Conservation (phyloP, 37 sponge, comb jelly and placozoan species). For the Halichondria panicea region DNA sequence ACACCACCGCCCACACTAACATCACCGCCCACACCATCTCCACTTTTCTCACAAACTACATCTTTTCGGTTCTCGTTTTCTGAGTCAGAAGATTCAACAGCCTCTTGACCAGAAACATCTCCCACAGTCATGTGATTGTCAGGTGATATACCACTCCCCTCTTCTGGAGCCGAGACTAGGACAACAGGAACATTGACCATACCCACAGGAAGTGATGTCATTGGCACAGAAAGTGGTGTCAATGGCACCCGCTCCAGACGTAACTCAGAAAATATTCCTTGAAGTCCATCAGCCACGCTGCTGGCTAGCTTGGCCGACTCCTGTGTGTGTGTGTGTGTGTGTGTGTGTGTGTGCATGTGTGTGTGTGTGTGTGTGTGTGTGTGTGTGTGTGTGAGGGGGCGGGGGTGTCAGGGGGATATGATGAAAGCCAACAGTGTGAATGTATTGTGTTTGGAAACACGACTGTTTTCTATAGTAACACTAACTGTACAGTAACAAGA, state of each 20-base stretch:
- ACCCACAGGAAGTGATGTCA: neutral
- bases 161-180: slow-evolving; percentile 10
- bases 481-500: no score
- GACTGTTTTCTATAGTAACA: no score
- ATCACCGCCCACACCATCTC: no score
- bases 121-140: slow-evolving; percentile 2
- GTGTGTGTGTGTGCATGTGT: no score
- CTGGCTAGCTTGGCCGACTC: slow-evolving; percentile 27
- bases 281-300: slow-evolving; percentile 28
- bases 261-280: slow-evolving; percentile 1
- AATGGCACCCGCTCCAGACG: neutral
- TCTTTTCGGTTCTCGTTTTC: neutral
- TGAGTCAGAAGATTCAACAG: neutral
- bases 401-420: no score
- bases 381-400: no score
- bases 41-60: no score
- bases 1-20: no score
- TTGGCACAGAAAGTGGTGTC: neutral
- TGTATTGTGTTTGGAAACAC: no score
- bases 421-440: no score
- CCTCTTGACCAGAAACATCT: neutral
- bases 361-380: no score
- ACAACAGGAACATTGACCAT: slow-evolving; percentile 1
- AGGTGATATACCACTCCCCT: neutral
- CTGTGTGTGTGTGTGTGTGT: slow-evolving; percentile 19